Evolutionary conservation across 1,140 invertebrate genomes (phyloP).

Genomic region (Neodiprion lecontei): DNA sequence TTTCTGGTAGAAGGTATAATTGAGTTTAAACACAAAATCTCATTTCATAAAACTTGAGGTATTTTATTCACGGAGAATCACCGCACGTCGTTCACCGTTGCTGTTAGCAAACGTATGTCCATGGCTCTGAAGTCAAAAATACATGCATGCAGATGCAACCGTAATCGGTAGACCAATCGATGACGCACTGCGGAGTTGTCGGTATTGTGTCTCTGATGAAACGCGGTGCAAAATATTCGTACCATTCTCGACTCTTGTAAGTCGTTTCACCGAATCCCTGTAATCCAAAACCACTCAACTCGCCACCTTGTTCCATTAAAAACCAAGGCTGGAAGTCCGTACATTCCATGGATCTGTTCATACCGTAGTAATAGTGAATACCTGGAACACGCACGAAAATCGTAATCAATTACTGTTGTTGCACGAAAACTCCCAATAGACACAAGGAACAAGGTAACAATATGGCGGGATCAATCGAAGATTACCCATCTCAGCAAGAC

Average conservation of each 20-base stretch:
- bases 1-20: neutral
- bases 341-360: constrained; percentile 51
- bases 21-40: neutral
- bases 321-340: constrained; percentile 56
- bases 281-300: constrained; percentile 53
- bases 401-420: neutral
- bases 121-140: constrained; percentile 58
- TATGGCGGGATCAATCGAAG: neutral
- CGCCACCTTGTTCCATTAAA: constrained; percentile 45
- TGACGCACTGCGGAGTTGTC: constrained; percentile 51
- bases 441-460: neutral
- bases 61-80: neutral
- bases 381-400: constrained; percentile 37
- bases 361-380: constrained; percentile 59
- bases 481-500: constrained; percentile 56
- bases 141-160: constrained; percentile 55
- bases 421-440: neutral
- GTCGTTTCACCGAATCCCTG: constrained; percentile 47
- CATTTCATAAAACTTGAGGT: neutral
- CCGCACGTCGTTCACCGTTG: too few species aligned
- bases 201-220: constrained; percentile 48
- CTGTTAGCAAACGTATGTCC: constrained; percentile 49
- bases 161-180: constrained; percentile 45
- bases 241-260: constrained; percentile 47
- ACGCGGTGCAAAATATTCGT: constrained; percentile 42